Base-by-base conservation (phyloP, 2,113 vertebrate genomes). In the Dolichotis patagonum region DNA sequence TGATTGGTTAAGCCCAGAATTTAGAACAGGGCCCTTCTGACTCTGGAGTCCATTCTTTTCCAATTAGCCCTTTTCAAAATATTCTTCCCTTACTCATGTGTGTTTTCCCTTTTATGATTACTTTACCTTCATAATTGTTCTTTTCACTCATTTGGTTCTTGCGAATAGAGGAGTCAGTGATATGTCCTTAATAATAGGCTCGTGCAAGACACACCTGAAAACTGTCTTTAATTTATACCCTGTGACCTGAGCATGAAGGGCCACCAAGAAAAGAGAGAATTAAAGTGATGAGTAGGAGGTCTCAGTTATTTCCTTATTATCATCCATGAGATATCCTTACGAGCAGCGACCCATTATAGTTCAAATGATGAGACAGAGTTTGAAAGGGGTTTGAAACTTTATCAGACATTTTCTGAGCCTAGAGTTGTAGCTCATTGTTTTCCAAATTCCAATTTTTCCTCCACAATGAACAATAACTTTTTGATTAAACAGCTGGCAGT, bases 401-500 rank as follows among this genome's bases (percentile, higher is more conserved):
- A 93, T 46, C 58, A 38, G 60, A 67, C 2, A 63, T 49, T 96
- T 90, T 88, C 67, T 30, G 91, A 96, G 80, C 88, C 81, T 35
- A 19, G 41, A 77, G 24, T 71, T 89, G 0, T 96, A 62, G 46
- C 43, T 58, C 95, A 62, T 97, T 98, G 98, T 97, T 97, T 98
- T 96, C 96, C 5, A 90, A 43, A 96, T 43, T 67, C 43, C n/a
- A 88, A 2, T 97, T 96, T 96, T 96, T 91, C 17, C 35, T 65
- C 41, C 30, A 94, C 95, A 77, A 94, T 92, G 97, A 98, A 97
- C 89, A 98, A 85, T 96, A 96, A 98, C 96, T 98, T 98, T 97
- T 97, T 98, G 97, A 98, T 98, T 98, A 98, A 98, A 97, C 96
- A 97, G 94, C 96, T 98, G 97, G 73, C 96, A 95, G 97, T 96